These are phyloP conservation scores for Leucozona laternaria DNA, from an alignment of 2,888 invertebrate genomes.

Conservation along the genomic window DNA sequence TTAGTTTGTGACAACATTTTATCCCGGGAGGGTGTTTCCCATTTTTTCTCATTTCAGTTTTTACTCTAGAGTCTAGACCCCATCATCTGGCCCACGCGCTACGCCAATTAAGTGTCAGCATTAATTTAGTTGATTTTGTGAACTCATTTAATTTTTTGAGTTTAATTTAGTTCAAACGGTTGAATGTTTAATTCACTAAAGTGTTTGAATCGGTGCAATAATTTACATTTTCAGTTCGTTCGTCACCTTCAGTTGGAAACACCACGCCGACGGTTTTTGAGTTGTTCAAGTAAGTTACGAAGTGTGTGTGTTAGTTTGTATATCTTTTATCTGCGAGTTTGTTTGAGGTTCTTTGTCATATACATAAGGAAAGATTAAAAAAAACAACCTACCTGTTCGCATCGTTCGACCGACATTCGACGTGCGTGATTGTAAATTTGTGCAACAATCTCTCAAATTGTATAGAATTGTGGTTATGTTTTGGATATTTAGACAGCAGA, in stretches of 20 bases:
- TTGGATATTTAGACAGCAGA: not conserved
- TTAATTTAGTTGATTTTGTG: not conserved
- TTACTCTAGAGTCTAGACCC: not conserved
- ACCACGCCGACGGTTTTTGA: constrained; percentile 8
- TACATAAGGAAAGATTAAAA: not conserved
- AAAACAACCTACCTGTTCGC: not conserved
- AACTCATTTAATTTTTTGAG: no score
- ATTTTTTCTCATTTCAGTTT: constrained; percentile 12
- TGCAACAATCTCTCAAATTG: not conserved
- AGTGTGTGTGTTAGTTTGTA: not conserved
- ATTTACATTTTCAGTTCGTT: constrained; percentile 26
- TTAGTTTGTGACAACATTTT: constrained; percentile 37
- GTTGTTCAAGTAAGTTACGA: constrained; percentile 31
- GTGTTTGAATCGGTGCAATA: constrained; percentile 15
- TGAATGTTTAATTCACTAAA: constrained; percentile 54
- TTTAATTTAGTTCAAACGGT: not conserved
- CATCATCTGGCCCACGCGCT: constrained; percentile 30
- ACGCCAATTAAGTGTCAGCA: not conserved
- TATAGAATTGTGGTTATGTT: constrained; percentile 1
- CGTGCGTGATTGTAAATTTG: not conserved
- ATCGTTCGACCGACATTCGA: not conserved
- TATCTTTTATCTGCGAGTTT: constrained; percentile 33
- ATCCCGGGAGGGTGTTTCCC: constrained; percentile 26
- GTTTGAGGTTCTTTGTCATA: constrained; percentile 10
- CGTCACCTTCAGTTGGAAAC: constrained; percentile 6